Evolutionary conservation across 1,140 invertebrate genomes (phyloP).

Genomic region (Drosophila orosa): DNA sequence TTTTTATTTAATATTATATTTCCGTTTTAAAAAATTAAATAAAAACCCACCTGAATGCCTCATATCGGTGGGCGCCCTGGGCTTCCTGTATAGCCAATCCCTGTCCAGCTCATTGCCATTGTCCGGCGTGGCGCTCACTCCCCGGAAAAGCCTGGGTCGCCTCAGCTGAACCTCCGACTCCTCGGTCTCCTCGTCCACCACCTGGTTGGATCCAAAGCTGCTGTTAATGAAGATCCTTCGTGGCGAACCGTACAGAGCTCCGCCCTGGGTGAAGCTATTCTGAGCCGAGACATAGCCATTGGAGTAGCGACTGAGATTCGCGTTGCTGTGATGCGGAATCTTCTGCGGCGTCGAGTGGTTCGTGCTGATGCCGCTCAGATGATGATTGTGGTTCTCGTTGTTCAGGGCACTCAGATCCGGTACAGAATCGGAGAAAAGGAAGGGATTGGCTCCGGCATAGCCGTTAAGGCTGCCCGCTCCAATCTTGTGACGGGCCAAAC

Average conservation of each 20-base stretch:
- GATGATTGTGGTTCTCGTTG: constrained; percentile 81
- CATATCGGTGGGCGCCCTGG: constrained; percentile 80
- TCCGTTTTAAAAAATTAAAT: neutral
- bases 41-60: constrained; percentile 75
- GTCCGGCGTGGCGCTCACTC: constrained; percentile 70
- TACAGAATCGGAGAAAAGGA: constrained; percentile 81
- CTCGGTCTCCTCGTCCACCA: constrained; percentile 83
- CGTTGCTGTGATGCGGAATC: constrained; percentile 77
- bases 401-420: constrained; percentile 82
- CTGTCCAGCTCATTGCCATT: constrained; percentile 81
- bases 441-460: constrained; percentile 78
- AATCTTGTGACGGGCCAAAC: constrained; percentile 74
- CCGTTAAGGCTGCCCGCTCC: constrained; percentile 77
- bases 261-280: constrained; percentile 72
- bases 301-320: constrained; percentile 79
- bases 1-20: neutral
- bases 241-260: constrained; percentile 71
- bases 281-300: constrained; percentile 79
- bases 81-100: constrained; percentile 83
- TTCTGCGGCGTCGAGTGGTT: constrained; percentile 83
- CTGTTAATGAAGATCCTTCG: constrained; percentile 80
- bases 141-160: constrained; percentile 68
- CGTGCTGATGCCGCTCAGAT: constrained; percentile 77
- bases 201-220: constrained; percentile 77
- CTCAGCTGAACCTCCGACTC: constrained; percentile 78